Evolutionary conservation across 35 echinoderm and acorn worm genomes (phyloP).

Genomic region (Ophiothrix spiculata): DNA sequence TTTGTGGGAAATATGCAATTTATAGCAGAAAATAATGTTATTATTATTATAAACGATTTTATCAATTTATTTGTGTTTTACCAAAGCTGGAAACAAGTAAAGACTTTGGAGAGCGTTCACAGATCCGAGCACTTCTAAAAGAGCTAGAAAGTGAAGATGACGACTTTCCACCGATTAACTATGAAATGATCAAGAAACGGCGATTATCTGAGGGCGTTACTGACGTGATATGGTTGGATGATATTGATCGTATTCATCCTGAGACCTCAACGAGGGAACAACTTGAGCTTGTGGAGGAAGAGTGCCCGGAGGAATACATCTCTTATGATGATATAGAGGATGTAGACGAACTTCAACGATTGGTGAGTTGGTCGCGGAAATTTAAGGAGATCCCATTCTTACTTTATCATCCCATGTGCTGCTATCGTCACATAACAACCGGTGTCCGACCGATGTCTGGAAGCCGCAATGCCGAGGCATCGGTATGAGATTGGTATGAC

Average conservation of each 20-base stretch:
- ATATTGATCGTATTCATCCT: conserved; percentile 6
- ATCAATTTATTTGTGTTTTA: background rate
- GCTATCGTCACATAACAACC: no score
- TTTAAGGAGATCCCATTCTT: no score
- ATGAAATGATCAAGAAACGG: background rate
- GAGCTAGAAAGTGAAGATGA: background rate
- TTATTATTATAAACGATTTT: no score
- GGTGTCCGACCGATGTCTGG: no score
- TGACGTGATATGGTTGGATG: conserved; percentile 1
- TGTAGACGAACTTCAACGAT: background rate
- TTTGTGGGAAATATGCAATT: background rate
- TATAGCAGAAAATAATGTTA: background rate
- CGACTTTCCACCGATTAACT: background rate
- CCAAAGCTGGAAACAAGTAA: background rate
- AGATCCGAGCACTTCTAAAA: conserved; percentile 19
- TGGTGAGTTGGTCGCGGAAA: background rate
- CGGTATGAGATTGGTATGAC: no score
- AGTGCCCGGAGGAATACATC: background rate
- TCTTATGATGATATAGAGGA: conserved; percentile 31
- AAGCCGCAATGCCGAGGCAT: no score
- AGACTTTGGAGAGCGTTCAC: conserved; percentile 27
- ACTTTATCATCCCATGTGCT: no score
- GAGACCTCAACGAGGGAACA: background rate
- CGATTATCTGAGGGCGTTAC: conserved; percentile 9
- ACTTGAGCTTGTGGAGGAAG: background rate